Base-by-base conservation (phyloP, 2,888 invertebrate genomes). In the Parnassius mnemosyne region DNA sequence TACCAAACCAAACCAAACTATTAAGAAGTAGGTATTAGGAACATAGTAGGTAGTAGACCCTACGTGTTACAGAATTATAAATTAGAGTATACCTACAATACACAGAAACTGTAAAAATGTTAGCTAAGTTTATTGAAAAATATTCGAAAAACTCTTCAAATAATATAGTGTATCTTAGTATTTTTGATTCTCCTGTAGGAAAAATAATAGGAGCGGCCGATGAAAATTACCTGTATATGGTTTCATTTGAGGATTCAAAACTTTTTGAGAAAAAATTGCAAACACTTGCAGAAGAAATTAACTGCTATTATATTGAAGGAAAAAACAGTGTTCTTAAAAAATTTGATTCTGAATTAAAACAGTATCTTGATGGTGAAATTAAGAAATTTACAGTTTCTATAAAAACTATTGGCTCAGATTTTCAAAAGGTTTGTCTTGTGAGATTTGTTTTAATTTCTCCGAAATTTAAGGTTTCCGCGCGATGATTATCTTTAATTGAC, bases 381-480 rank as follows among this genome's bases (percentile, higher is more conserved):
- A 84, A 79, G 58, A 79, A 78, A 55, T 91, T 91, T 66, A 74
- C 78, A 42, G 70, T 83, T 13, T 84, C 87, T 10, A 65, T 89
- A n/a, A 84, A 85, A 77, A 77, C 75, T 12, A 69, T 80, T 67
- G 92, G 91, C 11, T 83, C 90, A 0, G 81, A 85, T 49, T 92
- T 89, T 76, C 90, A 90, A 76, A 85, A 86, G 79, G 91, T 89
- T 53, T 58, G 52, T 50, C 16, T 20, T 11, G 10, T 10, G 10
- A 16, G 11, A 54, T 20, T 53, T 54, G 41, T 10, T 53, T 53
- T n/a, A 53, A 42, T 42, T 50, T 10, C 10, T 16, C 50, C 10
- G 16, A n/a, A 16, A 20, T 13, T 50, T 34, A 34, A 34, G 34
- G 34, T 34, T 25, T 25, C 25, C 5, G 1, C 9, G 10, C 10